Percentiles rank a stretch among this genome's conserved stretches.
phyloP scores from a whole-genome alignment of 2,888 invertebrate species.

The Cephalotes varians region DNA sequence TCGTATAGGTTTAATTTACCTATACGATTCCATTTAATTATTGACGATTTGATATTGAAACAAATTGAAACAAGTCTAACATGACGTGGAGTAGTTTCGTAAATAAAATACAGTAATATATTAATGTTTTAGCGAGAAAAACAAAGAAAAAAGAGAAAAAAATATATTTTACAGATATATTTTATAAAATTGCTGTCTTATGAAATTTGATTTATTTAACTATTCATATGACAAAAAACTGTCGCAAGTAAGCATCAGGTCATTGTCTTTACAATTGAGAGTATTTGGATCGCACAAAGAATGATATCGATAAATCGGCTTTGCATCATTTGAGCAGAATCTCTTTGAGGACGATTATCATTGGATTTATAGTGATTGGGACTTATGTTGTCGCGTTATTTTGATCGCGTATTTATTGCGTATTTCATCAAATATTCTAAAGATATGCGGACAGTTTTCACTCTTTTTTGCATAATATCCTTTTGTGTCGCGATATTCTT shows the following conservation, averaged over 20 bases:
- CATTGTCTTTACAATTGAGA: conserved; percentile 15
- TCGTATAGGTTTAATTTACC: neutral
- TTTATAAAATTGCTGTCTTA: neutral
- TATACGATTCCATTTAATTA: neutral
- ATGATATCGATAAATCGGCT: conserved; percentile 51
- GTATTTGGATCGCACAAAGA: conserved; percentile 43
- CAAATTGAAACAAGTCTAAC: neutral
- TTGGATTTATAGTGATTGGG: conserved; percentile 65
- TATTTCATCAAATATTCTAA: conserved; percentile 58
- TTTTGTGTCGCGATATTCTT: conserved; percentile 8
- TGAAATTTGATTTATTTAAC: conserved; percentile 21
- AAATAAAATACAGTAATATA: neutral
- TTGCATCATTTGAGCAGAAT: conserved; percentile 44
- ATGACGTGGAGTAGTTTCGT: neutral
- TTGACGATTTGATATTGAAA: neutral
- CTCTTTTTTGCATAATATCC: conserved; percentile 8
- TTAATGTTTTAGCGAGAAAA: neutral
- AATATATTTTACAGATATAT: conserved; percentile 6
- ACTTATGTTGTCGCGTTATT: conserved; percentile 72
- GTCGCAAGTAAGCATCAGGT: neutral
- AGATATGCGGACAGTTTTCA: conserved; percentile 63
- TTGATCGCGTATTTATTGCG: conserved; percentile 47
- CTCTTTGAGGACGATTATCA: conserved; percentile 67
- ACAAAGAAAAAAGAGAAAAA: neutral
- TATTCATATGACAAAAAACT: neutral